A percentile compares a stretch with the other conserved stretches of the same genome.
phyloP scores from a whole-genome alignment of 2,888 invertebrate genomes.

The Acleris literana region DNA sequence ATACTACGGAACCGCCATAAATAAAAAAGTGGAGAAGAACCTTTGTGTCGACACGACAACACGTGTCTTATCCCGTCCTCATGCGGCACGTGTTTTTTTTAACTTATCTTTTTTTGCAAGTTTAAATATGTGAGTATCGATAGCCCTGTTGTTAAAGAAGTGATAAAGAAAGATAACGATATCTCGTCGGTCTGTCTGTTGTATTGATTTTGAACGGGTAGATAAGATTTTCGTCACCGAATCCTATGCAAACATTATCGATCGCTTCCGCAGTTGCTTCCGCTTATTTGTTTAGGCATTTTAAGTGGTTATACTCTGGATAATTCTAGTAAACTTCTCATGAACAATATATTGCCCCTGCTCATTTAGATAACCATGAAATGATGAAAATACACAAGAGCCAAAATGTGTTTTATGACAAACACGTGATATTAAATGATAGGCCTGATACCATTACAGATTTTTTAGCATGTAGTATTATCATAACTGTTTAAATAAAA shows the following conservation, averaged over 20 bases:
- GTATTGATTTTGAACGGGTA: neutral
- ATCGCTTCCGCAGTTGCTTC: constrained; percentile 11
- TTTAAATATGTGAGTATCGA: too few relatives aligned
- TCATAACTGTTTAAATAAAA: too few relatives aligned
- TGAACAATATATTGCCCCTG: too few relatives aligned
- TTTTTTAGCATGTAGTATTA: neutral
- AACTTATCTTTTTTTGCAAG: too few relatives aligned
- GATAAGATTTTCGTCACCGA: constrained; percentile 24
- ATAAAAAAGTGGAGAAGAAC: too few relatives aligned
- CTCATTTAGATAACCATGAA: constrained; percentile 35
- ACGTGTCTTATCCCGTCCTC: too few relatives aligned
- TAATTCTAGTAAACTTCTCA: too few relatives aligned
- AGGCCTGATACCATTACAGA: constrained; percentile 56
- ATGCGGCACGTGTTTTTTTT: too few relatives aligned
- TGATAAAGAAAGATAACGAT: constrained; percentile 1
- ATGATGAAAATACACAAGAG: constrained; percentile 76
- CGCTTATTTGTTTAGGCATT: constrained; percentile 11
- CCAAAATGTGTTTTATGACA: constrained; percentile 72
- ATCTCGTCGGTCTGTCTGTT: neutral
- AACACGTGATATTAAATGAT: constrained; percentile 71
- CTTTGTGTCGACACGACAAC: too few relatives aligned
- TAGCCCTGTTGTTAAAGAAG: constrained; percentile 10
- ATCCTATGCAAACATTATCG: constrained; percentile 21
- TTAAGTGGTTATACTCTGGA: too few relatives aligned
- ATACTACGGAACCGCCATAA: too few relatives aligned